Percentiles rank a stretch among this genome's conserved stretches.
Conservation (phyloP, 1,140 invertebrate species). For the Achatina immaculata region DNA sequence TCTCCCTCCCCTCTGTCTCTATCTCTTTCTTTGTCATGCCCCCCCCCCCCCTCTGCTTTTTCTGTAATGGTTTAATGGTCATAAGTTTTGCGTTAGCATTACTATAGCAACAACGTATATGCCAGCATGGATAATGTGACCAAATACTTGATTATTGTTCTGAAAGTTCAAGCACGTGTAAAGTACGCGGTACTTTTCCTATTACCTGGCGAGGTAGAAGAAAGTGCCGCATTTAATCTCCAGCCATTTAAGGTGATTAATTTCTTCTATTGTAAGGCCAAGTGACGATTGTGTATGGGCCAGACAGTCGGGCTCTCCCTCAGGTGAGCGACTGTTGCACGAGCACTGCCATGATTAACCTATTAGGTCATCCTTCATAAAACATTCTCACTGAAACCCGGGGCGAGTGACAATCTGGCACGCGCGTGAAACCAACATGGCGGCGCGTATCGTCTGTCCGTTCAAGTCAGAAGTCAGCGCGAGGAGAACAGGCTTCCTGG, state of each 20-base stretch:
- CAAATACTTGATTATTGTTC: no score
- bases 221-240: no score
- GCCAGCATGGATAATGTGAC: no score
- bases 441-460: background rate
- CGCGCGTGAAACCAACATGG: background rate
- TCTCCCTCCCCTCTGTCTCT: no score
- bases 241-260: background rate
- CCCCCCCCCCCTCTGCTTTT: background rate
- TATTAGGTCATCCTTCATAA: background rate
- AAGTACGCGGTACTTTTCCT: no score
- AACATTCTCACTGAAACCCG: background rate
- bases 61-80: no score
- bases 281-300: background rate
- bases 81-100: no score
- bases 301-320: no score
- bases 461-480: background rate
- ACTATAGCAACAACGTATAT: no score
- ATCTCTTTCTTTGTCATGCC: no score
- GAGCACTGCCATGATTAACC: background rate
- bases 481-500: background rate
- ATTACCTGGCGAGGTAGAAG: no score
- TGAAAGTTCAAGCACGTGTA: no score
- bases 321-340: background rate
- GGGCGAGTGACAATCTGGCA: background rate
- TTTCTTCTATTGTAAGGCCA: background rate